Conservation (phyloP, 2,113 vertebrate genomes). For the Coracopsis vasa region DNA sequence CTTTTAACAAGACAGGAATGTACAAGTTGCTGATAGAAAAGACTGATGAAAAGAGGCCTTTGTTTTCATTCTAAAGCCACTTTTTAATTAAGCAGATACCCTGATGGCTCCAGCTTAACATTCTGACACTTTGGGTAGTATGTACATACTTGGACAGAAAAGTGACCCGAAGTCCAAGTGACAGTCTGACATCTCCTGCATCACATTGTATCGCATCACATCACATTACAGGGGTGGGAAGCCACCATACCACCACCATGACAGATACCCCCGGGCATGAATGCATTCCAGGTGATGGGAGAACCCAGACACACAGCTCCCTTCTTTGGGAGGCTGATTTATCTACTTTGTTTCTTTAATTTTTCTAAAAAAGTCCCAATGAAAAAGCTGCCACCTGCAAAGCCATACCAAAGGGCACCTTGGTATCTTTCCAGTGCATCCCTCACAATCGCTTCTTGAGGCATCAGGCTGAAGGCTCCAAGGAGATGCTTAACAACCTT, state of each 20-base stretch:
- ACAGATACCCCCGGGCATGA: neutral
- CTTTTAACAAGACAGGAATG: constrained; percentile 5
- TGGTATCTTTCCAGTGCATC: neutral
- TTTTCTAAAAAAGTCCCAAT: neutral
- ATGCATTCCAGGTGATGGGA: accelerated
- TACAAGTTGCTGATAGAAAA: neutral
- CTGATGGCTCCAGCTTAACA: neutral
- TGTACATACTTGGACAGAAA: neutral
- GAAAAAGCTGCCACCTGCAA: neutral
- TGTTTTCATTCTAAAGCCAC: constrained; percentile 38
- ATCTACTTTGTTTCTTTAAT: neutral
- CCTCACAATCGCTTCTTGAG: neutral
- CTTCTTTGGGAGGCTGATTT: neutral
- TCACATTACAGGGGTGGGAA: neutral
- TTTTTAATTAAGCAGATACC: neutral
- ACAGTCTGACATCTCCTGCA: neutral
- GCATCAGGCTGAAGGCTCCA: neutral
- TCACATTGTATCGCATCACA: accelerated
- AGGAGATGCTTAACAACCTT: neutral
- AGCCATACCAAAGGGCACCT: neutral
- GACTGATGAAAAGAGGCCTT: neutral
- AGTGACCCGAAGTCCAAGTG: neutral
- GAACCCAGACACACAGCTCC: neutral
- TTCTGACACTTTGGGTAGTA: neutral
- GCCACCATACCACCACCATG: accelerated